phyloP scores from a whole-genome alignment of 1,140 invertebrate genomes.

The Listronotus oregonensis region DNA sequence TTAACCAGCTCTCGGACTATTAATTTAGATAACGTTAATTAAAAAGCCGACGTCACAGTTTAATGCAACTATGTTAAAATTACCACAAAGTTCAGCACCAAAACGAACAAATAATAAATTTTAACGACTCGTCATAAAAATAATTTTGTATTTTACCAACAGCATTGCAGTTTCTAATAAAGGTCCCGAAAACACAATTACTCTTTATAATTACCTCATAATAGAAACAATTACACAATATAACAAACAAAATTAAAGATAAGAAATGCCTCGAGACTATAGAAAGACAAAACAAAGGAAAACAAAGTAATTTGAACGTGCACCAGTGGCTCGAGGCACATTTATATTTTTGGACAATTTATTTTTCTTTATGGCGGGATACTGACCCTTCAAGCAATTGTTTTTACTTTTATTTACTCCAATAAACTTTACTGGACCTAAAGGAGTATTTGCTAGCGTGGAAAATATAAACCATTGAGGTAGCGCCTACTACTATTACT shows the following conservation, averaged over 20 bases:
- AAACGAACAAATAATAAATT: no score
- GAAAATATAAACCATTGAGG: conserved; percentile 16
- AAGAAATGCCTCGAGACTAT: conserved; percentile 13
- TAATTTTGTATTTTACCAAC: background rate
- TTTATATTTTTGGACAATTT: conserved; percentile 37
- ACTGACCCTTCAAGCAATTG: conserved; percentile 16
- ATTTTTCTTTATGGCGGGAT: conserved; percentile 30
- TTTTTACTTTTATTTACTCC: conserved; percentile 32
- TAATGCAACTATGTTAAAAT: no score
- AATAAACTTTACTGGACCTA: conserved; percentile 35
- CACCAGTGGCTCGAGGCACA: conserved; percentile 24
- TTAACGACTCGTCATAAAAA: no score
- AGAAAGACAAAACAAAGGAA: conserved; percentile 21
- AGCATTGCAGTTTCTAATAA: background rate
- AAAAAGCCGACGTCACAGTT: no score
- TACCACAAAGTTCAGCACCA: no score
- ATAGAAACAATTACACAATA: conserved; percentile 27
- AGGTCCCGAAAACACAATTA: conserved; percentile 2
- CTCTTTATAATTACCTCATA: conserved; percentile 32
- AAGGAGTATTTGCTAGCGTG: conserved; percentile 21
- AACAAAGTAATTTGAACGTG: conserved; percentile 25
- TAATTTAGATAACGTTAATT: no score
- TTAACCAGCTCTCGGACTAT: no score
- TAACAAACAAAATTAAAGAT: conserved; percentile 30
- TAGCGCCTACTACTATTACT: conserved; percentile 3